Conservation (phyloP, 2,113 vertebrate species). For the Regulus satrapa region DNA sequence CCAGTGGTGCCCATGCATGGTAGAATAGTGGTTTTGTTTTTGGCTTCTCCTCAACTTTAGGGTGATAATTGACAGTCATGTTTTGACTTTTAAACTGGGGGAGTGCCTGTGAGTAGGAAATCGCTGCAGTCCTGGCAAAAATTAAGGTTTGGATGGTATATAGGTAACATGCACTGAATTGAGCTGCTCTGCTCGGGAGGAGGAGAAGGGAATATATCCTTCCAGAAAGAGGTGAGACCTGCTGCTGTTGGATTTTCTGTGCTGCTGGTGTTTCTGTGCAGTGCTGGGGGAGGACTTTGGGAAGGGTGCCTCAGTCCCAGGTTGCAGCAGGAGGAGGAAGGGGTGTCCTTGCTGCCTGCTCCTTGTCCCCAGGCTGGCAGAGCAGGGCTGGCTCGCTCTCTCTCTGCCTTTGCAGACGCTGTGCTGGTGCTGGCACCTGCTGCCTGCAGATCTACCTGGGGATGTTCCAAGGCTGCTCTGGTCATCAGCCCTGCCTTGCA, state of each 20-base stretch:
- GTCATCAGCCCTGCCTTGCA: background rate
- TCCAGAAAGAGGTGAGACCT: background rate
- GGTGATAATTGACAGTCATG: background rate
- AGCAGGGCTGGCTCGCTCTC: background rate
- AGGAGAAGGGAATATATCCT: background rate
- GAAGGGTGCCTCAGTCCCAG: background rate
- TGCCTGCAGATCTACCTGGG: background rate
- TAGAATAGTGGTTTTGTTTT: rapidly evolving
- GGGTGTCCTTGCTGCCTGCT: background rate
- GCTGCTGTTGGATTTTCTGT: background rate
- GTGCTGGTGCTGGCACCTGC: background rate
- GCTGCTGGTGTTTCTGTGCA: background rate
- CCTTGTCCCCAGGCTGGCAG: background rate
- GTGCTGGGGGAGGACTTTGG: background rate
- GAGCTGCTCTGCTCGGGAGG: background rate
- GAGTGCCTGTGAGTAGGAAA: background rate
- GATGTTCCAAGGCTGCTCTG: background rate
- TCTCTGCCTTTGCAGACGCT: background rate
- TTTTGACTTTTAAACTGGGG: background rate
- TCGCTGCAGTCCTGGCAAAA: background rate
- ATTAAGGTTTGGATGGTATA: background rate
- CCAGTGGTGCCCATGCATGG: background rate
- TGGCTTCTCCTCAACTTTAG: background rate
- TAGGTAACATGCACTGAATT: background rate
- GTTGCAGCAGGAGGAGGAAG: background rate